phyloP scores from a whole-genome alignment of 2,888 invertebrate species.

The Melanostoma scalare region DNA sequence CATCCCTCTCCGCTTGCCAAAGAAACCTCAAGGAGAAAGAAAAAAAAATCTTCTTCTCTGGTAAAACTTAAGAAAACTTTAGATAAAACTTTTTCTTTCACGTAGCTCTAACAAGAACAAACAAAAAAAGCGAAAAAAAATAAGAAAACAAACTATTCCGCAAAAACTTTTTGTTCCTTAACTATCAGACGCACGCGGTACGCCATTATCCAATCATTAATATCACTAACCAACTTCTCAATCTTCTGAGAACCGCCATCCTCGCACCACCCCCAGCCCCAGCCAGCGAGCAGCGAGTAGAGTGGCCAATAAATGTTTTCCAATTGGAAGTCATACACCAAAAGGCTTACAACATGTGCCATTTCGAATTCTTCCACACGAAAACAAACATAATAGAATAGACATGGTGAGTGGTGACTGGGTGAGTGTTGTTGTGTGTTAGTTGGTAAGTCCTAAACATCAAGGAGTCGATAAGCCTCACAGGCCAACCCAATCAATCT shows the following conservation, averaged over 20 bases:
- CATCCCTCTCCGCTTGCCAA: neutral
- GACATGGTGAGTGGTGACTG: too few species aligned
- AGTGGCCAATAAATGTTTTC: slow-evolving; percentile 60
- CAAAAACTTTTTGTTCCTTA: slow-evolving; percentile 30
- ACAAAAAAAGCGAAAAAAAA: neutral
- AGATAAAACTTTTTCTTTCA: slow-evolving; percentile 40
- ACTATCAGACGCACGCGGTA: slow-evolving; percentile 41
- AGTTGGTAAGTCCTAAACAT: slow-evolving; percentile 43
- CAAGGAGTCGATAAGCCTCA: slow-evolving; percentile 54
- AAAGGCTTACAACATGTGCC: slow-evolving; percentile 33
- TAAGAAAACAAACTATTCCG: slow-evolving; percentile 31
- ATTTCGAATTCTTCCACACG: slow-evolving; percentile 19
- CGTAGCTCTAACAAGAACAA: slow-evolving; percentile 33
- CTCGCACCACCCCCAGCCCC: too few species aligned
- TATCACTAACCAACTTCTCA: slow-evolving; percentile 47
- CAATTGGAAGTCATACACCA: slow-evolving; percentile 26
- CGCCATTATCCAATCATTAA: slow-evolving; percentile 52
- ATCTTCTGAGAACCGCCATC: slow-evolving; percentile 13
- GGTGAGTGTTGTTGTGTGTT: slow-evolving; percentile 11
- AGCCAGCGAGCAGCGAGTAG: slow-evolving; percentile 4
- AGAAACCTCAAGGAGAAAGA: neutral
- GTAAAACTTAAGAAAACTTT: slow-evolving; percentile 40
- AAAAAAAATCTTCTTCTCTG: slow-evolving; percentile 7
- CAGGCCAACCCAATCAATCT: slow-evolving; percentile 65
- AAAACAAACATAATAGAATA: neutral